Evolutionary conservation across 2,797 vertebrate genomes (phyloP), one percentile per base, ranked within the genome.

Genomic region (Cynodonichthys magdalenae): DNA sequence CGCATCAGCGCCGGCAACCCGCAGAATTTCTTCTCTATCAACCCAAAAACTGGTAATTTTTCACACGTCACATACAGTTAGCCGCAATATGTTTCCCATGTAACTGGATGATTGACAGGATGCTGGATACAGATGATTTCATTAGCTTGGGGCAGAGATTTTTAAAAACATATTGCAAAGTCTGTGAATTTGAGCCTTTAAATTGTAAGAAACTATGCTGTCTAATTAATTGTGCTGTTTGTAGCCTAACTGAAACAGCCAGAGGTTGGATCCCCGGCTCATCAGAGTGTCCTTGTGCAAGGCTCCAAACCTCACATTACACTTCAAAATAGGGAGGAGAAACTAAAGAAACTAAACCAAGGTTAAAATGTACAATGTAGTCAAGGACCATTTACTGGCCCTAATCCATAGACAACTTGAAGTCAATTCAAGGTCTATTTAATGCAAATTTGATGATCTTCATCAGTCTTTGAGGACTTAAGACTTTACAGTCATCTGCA

Each of bases 11-110:
- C 96, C 34, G 98, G 98, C 77, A 99, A 99, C 85, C 97, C 97
- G 2, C 97, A 99, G 92, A 99, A 99, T 74, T 99, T 99, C 90
- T 99, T 99, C 75, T 92, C 92, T 39, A 98, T 99, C 81, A 95
- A 97, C 79, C 81, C 93, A 51, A 98, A 95, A 93, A 98, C 97
- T 94, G 98, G 98, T 97, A 63, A 94, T 20, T 17, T 17, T n/a
- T 1, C 1, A 46, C 49, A 34, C 14, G 4, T 12, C 45, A 52
- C 9, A 9, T 7, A 8, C 6, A 34, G 31, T 34, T 19, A 6
- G 56, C 5, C 17, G 8, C 19, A 11, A 51, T 2, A 19, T 53
- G 42, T 44, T 10, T 6, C 1, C 15, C 47, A 6, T 12, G 10
- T 46, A 36, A 28, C 4, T 36, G 29, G 15, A 55, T 41, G 20